Evolutionary conservation across 2,113 vertebrate species (phyloP), one percentile per base, ranked within the genome.

Genomic region (Rhadina sibilatrix): DNA sequence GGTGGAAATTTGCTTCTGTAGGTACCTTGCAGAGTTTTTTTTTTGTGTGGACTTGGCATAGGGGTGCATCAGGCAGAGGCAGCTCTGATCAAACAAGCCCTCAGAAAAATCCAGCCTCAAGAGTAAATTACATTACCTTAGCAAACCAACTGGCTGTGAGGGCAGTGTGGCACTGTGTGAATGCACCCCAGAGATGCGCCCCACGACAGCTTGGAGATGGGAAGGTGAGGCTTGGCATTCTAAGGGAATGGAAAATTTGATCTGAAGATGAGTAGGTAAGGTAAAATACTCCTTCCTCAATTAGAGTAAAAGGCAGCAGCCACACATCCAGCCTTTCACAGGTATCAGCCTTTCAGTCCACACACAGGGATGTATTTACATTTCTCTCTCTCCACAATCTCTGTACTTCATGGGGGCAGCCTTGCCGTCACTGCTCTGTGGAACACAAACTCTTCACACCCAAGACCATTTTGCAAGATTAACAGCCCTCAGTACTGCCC

Each of bases 321-420:
- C 44, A 38, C 33, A 52, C 15, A 44, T 8, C 11, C 42, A 82
- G 40, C 28, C 24, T 79, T 27, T 83, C 38, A 35, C 8, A 18
- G 3, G 10, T 35, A 15, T 6, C 50, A 83, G 38, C 9, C 13
- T 56, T 70, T 42, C 30, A 44, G 49, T 56, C 49, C 21, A 18
- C 15, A 20, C 3, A 5, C 2, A 22, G 20, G 38, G 18, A 5
- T 10, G 0, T 14, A 21, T 49, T 42, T 47, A 49, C 4, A 13
- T 44, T 66, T 79, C 31, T 64, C 11, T 40, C 24, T 54, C 28
- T 74, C n/a, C 14, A 1, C 19, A 15, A 27, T 33, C 22, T 76
- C 47, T 33, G 6, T 15, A 15, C 52, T 63, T 72, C 22, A 12
- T 1, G 0, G 7, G 16, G 30, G 10, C 4, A 4, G 30, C 15